Evolutionary conservation across 2,888 invertebrate species (phyloP).

Genomic region (Gibbula magus): DNA sequence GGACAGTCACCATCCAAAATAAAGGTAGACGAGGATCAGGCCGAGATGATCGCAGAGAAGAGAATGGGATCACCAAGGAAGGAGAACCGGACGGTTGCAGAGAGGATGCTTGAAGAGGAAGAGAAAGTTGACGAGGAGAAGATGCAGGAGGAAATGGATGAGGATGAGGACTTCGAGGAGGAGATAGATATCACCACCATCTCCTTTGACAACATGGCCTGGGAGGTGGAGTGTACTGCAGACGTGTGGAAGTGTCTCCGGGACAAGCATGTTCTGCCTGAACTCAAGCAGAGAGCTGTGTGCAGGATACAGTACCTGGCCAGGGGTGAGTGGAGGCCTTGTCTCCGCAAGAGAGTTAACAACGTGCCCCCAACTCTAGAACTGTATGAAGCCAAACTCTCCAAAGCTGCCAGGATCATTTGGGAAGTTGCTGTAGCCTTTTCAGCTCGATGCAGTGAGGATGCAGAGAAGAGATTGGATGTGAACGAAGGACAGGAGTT

Average conservation of each 20-base stretch:
- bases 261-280: conserved; percentile 51
- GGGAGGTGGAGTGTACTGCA: conserved; percentile 70
- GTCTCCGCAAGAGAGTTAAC: conserved; percentile 51
- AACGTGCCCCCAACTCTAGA: conserved; percentile 48
- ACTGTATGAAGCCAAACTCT: conserved; percentile 59
- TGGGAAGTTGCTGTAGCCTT: conserved; percentile 69
- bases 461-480: conserved; percentile 53
- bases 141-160: conserved; percentile 21
- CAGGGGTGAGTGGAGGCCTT: conserved; percentile 62
- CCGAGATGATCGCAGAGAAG: background rate
- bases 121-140: background rate
- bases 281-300: conserved; percentile 57
- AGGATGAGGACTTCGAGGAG: conserved; percentile 60
- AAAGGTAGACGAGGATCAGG: background rate
- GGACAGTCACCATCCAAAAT: background rate
- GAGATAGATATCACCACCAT: conserved; percentile 49
- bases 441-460: conserved; percentile 60
- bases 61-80: conserved; percentile 10
- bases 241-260: conserved; percentile 61
- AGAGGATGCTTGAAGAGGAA: background rate
- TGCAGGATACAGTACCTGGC: conserved; percentile 59
- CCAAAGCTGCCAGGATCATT: conserved; percentile 55
- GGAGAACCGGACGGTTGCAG: background rate
- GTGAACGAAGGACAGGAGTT: conserved; percentile 40
- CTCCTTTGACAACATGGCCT: conserved; percentile 64